phyloP scores from a whole-genome alignment of 2,888 invertebrate species.

The Idaea aversata region DNA sequence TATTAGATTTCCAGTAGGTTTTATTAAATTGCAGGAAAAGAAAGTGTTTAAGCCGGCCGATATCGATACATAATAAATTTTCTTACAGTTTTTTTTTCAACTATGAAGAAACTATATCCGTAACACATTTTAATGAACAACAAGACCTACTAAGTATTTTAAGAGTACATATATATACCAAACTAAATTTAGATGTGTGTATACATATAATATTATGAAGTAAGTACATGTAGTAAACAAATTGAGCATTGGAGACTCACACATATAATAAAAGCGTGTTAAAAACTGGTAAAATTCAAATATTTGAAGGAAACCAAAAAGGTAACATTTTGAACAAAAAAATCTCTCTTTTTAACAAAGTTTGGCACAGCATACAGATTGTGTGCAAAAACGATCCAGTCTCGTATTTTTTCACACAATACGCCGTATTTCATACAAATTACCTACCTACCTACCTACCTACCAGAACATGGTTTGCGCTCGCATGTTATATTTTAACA shows the following conservation, averaged over 20 bases:
- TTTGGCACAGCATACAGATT: neutral
- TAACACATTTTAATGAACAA: constrained; percentile 7
- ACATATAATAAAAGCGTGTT: too few relatives aligned
- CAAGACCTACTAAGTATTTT: neutral
- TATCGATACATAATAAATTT: constrained; percentile 10
- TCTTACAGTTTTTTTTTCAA: neutral
- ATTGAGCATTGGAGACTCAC: too few relatives aligned
- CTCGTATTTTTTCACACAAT: constrained; percentile 19
- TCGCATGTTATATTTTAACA: neutral
- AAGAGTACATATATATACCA: too few relatives aligned
- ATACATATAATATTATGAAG: too few relatives aligned
- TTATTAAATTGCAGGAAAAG: constrained; percentile 34
- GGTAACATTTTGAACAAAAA: neutral
- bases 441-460: neutral
- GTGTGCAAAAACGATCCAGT: neutral
- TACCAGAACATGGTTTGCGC: neutral
- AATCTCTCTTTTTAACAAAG: neutral
- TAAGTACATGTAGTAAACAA: too few relatives aligned
- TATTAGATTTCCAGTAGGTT: constrained; percentile 18
- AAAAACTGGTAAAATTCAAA: too few relatives aligned
- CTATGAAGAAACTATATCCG: neutral
- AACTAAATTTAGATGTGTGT: too few relatives aligned
- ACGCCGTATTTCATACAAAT: constrained; percentile 13
- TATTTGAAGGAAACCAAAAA: too few relatives aligned
- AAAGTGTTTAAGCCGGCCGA: constrained; percentile 14